Percentiles rank a stretch among this genome's conserved stretches.
Conservation (phyloP, 2,113 vertebrate species). For the Laticauda laticaudata region DNA sequence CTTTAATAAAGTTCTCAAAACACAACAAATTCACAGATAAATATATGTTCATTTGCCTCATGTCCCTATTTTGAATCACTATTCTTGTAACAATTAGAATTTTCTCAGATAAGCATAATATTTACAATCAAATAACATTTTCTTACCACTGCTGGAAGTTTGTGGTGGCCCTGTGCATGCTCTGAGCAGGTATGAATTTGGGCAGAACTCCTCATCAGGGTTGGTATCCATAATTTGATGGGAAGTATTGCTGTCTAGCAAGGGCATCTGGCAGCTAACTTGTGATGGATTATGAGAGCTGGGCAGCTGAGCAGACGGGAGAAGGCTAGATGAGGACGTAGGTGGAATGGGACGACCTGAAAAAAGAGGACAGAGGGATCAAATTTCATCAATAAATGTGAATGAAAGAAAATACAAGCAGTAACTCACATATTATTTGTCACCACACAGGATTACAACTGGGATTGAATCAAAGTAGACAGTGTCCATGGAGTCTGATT, state of each 20-base stretch:
- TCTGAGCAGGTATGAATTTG: constrained; percentile 93
- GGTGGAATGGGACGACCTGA: constrained; percentile 98
- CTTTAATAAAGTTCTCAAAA: not conserved
- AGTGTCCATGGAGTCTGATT: not conserved
- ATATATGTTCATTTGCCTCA: not conserved
- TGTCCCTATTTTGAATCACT: constrained; percentile 25
- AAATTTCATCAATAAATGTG: constrained; percentile 74
- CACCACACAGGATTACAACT: not conserved
- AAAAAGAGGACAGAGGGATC: constrained; percentile 81
- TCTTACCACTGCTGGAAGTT: constrained; percentile 89
- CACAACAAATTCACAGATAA: constrained; percentile 17
- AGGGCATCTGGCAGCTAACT: constrained; percentile 96
- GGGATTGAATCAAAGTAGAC: not conserved
- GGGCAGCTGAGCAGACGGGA: constrained; percentile 91
- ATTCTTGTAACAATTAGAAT: constrained; percentile 46
- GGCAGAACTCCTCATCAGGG: constrained; percentile 90
- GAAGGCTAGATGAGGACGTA: constrained; percentile 94
- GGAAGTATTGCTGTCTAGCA: constrained; percentile 98
- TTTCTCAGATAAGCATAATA: constrained; percentile 46
- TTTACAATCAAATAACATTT: constrained; percentile 65
- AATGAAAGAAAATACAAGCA: constrained; percentile 58
- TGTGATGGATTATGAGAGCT: constrained; percentile 89
- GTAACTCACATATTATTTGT: constrained; percentile 37
- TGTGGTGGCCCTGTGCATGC: constrained; percentile 83
- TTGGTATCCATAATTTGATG: constrained; percentile 98